These are phyloP conservation scores for Cephus spinipes DNA, from an alignment of 2,888 invertebrate genomes.

Conservation along the genomic window DNA sequence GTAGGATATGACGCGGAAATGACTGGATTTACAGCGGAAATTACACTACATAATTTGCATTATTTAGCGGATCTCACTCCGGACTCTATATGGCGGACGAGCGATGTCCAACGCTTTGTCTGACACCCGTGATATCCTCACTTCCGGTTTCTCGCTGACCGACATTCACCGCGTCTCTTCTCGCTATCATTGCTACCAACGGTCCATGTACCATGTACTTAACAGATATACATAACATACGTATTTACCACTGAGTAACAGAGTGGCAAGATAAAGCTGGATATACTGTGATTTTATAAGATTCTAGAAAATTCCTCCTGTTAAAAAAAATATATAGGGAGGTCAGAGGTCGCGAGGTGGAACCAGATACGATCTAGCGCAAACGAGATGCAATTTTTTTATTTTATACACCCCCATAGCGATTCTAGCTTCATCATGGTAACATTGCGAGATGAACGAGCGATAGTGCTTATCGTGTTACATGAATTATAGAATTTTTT, in stretches of 20 bases:
- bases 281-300: neutral
- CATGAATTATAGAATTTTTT: too few species aligned
- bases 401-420: too few species aligned
- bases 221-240: neutral
- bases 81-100: neutral
- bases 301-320: neutral
- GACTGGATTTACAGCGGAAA: conserved; percentile 24
- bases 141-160: neutral
- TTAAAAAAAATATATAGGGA: too few species aligned
- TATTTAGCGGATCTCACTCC: conserved; percentile 16
- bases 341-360: too few species aligned
- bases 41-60: conserved; percentile 26
- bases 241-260: neutral
- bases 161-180: neutral
- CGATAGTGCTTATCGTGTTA: too few species aligned
- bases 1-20: conserved; percentile 11
- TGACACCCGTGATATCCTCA: neutral
- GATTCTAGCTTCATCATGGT: too few species aligned
- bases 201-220: neutral
- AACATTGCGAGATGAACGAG: too few species aligned
- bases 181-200: neutral
- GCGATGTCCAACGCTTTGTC: neutral
- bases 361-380: too few species aligned
- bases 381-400: too few species aligned
- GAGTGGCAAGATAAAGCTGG: neutral